Conservation (phyloP, 2,113 vertebrate species). For the Puffinus mauretanicus region DNA sequence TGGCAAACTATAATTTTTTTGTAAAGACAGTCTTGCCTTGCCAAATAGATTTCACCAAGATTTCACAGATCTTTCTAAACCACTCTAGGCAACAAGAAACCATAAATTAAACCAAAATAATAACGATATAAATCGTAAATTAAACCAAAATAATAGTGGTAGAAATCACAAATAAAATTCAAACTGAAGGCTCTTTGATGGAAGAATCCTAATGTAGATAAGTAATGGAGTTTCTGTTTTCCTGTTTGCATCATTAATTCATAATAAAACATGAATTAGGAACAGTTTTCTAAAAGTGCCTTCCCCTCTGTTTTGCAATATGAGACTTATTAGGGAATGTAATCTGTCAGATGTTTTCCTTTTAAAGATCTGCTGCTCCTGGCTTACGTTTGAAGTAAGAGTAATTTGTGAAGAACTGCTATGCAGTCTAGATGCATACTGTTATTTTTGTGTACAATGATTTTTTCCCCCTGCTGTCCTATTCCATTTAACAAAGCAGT, state of each 20-base stretch:
- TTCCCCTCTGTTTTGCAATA: slow-evolving; percentile 26
- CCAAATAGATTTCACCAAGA: neutral
- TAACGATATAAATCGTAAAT: neutral
- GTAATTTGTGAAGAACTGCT: neutral
- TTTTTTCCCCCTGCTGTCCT: neutral
- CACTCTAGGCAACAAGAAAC: neutral
- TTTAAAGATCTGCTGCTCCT: slow-evolving; percentile 17
- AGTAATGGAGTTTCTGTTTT: slow-evolving; percentile 23
- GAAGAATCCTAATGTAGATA: neutral
- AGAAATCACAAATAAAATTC: neutral
- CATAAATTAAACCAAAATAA: neutral
- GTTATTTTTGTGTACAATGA: neutral
- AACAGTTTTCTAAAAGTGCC: neutral
- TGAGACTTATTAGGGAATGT: neutral
- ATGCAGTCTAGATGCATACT: neutral
- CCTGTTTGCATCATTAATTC: slow-evolving; percentile 29
- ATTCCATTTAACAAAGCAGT: neutral
- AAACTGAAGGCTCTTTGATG: neutral
- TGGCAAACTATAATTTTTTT: slow-evolving; percentile 20
- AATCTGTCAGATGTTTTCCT: slow-evolving; percentile 24
- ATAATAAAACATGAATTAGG: slow-evolving; percentile 36
- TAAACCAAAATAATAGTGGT: neutral
- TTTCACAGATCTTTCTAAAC: slow-evolving; percentile 5
- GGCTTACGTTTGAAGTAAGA: slow-evolving; percentile 1
- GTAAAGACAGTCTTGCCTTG: neutral